Conservation (phyloP, 2,888 invertebrate genomes). For the Latrodectus hesperus region DNA sequence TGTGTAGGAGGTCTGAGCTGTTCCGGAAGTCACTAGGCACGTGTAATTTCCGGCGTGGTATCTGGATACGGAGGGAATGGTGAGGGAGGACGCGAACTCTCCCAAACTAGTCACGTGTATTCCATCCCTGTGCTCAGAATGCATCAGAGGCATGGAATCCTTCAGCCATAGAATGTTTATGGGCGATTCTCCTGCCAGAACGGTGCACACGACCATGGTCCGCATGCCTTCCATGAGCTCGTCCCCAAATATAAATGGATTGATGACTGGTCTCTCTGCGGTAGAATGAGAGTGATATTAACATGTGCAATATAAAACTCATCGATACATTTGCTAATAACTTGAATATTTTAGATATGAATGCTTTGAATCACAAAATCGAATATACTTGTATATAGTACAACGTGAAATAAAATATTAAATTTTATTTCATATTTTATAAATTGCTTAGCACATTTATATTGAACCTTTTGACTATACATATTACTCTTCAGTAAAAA, state of each 20-base stretch:
- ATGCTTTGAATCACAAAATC: too few species aligned
- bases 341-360: too few species aligned
- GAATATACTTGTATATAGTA: too few species aligned
- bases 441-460: too few species aligned
- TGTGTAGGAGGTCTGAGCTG: conserved; percentile 62
- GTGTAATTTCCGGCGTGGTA: conserved; percentile 69
- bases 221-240: conserved; percentile 69
- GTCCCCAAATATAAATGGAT: conserved; percentile 67
- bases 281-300: not conserved
- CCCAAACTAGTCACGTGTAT: conserved; percentile 60
- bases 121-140: conserved; percentile 49
- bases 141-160: conserved; percentile 52
- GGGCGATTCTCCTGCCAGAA: conserved; percentile 63
- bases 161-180: conserved; percentile 66
- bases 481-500: too few species aligned
- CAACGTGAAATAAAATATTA: too few species aligned
- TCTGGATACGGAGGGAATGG: conserved; percentile 60
- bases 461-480: too few species aligned
- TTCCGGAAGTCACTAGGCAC: conserved; percentile 61
- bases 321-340: too few species aligned
- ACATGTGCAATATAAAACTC: too few species aligned
- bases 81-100: conserved; percentile 67
- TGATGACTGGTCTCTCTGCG: conserved; percentile 64
- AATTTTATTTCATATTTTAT: too few species aligned
- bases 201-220: conserved; percentile 66